Percentiles rank a stretch among this genome's conserved stretches.
phyloP scores from a whole-genome alignment of 2,888 invertebrate genomes.

The Adelphocoris suturalis region DNA sequence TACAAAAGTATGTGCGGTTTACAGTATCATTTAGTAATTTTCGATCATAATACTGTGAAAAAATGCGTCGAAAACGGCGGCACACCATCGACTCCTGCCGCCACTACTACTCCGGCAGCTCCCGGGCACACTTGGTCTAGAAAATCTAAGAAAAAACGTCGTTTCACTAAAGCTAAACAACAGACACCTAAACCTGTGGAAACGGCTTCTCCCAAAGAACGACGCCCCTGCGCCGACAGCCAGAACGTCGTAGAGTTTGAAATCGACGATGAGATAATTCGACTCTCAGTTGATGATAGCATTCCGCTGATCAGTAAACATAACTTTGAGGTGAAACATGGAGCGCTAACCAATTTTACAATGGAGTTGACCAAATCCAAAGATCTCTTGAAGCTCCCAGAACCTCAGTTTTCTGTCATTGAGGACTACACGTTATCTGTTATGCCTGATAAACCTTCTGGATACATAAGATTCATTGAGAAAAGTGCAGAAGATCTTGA shows the following conservation, averaged over 20 bases:
- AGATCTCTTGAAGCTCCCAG: constrained; percentile 83
- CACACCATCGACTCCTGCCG: constrained; percentile 82
- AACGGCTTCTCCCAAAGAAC: constrained; percentile 79
- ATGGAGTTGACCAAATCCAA: constrained; percentile 69
- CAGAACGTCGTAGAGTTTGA: constrained; percentile 93
- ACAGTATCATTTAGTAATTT: constrained; percentile 91
- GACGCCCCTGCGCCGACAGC: constrained; percentile 89
- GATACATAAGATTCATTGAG: constrained; percentile 96
- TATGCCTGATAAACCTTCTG: constrained; percentile 88
- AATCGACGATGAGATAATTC: constrained; percentile 88
- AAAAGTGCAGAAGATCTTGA: constrained; percentile 96
- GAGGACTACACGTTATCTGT: constrained; percentile 89
- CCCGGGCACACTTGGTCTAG: constrained; percentile 48
- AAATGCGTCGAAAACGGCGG: constrained; percentile 73
- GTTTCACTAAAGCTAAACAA: constrained; percentile 48
- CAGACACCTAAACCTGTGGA: constrained; percentile 35
- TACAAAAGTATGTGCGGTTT: constrained; percentile 93
- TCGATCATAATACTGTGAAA: constrained; percentile 87
- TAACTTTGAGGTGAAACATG: constrained; percentile 81
- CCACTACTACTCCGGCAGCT: neutral
- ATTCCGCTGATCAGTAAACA: constrained; percentile 86
- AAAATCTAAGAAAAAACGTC: constrained; percentile 62
- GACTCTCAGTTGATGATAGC: constrained; percentile 83
- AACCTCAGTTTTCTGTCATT: constrained; percentile 85
- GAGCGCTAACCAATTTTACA: constrained; percentile 49